phyloP scores from a whole-genome alignment of 2,113 vertebrate genomes.

The Vidua macroura region DNA sequence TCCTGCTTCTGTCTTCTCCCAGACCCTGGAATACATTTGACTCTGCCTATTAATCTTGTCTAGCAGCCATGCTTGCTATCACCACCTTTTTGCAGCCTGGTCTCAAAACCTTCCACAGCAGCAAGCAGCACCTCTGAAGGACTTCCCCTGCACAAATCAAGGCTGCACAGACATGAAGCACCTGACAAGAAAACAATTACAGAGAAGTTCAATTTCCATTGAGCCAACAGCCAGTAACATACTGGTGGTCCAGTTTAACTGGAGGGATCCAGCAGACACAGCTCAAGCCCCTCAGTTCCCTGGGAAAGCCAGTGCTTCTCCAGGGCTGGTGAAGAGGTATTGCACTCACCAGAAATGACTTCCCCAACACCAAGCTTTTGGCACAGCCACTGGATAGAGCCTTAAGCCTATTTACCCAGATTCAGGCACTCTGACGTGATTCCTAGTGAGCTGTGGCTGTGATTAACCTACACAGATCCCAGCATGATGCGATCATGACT shows the following conservation, averaged over 20 bases:
- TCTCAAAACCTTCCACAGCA: not conserved
- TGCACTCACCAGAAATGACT: not conserved
- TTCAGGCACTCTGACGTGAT: not conserved
- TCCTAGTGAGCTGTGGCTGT: not conserved
- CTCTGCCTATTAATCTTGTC: not conserved
- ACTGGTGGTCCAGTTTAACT: rapidly evolving
- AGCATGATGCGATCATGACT: not conserved
- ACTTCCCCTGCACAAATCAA: not conserved
- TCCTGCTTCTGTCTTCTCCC: not conserved
- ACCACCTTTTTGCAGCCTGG: not conserved
- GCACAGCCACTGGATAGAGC: not conserved
- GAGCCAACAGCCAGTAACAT: not conserved
- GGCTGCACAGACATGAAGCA: not conserved
- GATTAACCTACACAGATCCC: conserved; percentile 42
- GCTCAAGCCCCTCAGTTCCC: not conserved
- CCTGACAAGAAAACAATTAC: not conserved
- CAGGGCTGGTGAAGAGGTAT: not conserved
- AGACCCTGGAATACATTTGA: not conserved
- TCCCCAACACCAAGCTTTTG: not conserved
- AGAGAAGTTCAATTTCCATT: not conserved
- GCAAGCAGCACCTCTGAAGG: not conserved
- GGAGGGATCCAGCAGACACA: not conserved
- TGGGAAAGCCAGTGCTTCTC: not conserved
- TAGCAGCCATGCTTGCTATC: not conserved
- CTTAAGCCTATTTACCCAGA: conserved; percentile 41